Base-by-base conservation (phyloP, 2,797 vertebrate genomes). In the Helicolenus hilgendorfi region DNA sequence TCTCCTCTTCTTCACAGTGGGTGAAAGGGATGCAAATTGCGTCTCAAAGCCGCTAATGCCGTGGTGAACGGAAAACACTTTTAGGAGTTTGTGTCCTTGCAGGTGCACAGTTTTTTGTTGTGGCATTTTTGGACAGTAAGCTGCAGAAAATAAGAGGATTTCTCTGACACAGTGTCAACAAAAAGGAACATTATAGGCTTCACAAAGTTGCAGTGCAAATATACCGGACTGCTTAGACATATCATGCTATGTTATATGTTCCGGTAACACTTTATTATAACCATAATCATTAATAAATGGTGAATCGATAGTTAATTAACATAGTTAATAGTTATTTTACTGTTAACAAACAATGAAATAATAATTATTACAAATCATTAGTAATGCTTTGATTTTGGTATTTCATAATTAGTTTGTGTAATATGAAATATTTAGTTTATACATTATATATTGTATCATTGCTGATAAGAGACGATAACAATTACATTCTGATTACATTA, bases 11-110 rank as follows among this genome's bases (percentile, higher is more conserved):
- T 83, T 90, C 79, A 82, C 84, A 81, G 81, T 74, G 20, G 31
- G 49, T 92, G 85, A 94, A 95, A 92, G 82, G 91, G 86, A 92
- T 87, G 87, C 89, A 94, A 92, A 93, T 93, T 94, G 72, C 64
- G 18, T 83, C 79, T 83, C 67, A 82, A 62, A 79, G 72, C 74
- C 73, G 56, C 53, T 76, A 75, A 73, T 53, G 29, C 73, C 55
- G 62, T 71, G 60, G 33, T 70, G 79, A 83, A 77, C 72, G 49
- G 76, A 89, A 71, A 22, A 38, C 85, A 83, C 68, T 71, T 18
- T 83, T 59, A 64, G 74, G 24, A 86, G 89, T 78, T 33, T 27
- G 29, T n/a, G 20, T 60, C 75, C 29, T 58, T 81, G 65, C 84
- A 81, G 69, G 35, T 85, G 53, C 45, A 82, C 27, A 10, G 13